A percentile compares a stretch with the other conserved stretches of the same genome.
These are phyloP conservation scores for Rotaria magnacalcarata DNA, from an alignment of 2,888 invertebrate species.

Conservation along the genomic window DNA sequence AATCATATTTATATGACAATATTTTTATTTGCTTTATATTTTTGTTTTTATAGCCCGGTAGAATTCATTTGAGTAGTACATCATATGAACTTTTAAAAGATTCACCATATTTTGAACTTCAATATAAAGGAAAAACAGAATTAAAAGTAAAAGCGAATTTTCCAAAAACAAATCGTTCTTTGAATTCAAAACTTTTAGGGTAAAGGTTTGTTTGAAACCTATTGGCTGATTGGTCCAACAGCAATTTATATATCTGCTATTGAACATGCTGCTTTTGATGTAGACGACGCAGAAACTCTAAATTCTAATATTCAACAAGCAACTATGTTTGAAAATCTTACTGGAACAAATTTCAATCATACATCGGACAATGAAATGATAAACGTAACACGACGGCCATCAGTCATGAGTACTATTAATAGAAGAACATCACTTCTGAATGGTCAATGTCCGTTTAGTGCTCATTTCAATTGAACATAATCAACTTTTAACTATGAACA, in stretches of 20 bases:
- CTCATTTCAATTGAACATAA: background rate
- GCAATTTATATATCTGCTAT: background rate
- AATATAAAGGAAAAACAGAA: conserved; percentile 40
- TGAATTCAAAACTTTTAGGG: conserved; percentile 16
- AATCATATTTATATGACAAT: background rate
- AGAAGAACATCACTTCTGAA: background rate
- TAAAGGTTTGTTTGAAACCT: conserved; percentile 44
- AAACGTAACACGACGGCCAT: background rate
- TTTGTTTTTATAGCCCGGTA: conserved; percentile 34
- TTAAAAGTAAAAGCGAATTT: conserved; percentile 38
- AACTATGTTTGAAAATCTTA: background rate
- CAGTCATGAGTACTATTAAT: background rate
- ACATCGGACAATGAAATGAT: background rate
- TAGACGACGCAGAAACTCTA: background rate
- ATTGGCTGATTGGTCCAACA: conserved; percentile 43
- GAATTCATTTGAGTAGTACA: conserved; percentile 38
- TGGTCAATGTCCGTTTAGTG: background rate
- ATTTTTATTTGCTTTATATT: background rate
- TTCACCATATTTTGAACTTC: conserved; percentile 30
- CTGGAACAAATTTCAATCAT: background rate
- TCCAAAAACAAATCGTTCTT: background rate
- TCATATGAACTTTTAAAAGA: background rate
- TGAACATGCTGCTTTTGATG: background rate
- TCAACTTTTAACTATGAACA: background rate
- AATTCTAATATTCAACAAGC: background rate